Conservation (phyloP, 2,797 vertebrate genomes). For the Monodelphis domestica region DNA sequence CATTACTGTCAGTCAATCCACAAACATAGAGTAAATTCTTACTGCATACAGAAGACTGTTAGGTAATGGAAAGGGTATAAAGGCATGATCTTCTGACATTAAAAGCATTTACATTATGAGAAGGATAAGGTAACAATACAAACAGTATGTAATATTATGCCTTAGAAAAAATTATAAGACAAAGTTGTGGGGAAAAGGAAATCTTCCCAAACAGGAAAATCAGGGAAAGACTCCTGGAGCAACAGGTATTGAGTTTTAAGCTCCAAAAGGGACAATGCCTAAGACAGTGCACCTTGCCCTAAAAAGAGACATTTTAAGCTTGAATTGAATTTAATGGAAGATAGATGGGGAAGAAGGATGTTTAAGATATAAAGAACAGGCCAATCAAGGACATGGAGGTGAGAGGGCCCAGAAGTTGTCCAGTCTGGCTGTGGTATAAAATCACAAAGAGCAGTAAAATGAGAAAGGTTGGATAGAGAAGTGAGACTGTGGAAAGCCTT, state of each 20-base stretch:
- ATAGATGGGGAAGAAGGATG: neutral
- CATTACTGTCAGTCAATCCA: neutral
- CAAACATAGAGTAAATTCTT: constrained; percentile 13
- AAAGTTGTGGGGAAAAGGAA: neutral
- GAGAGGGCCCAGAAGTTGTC: neutral
- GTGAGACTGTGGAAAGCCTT: neutral
- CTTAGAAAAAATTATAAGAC: neutral
- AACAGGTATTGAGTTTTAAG: neutral
- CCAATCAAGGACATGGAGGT: neutral
- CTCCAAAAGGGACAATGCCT: neutral
- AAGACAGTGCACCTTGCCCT: neutral
- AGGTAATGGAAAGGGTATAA: neutral
- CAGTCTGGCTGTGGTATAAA: neutral
- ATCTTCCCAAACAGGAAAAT: neutral
- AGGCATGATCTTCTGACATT: neutral
- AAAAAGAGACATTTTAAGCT: neutral
- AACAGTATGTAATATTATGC: neutral
- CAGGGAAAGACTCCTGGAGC: neutral
- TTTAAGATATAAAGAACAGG: neutral
- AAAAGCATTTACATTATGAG: neutral
- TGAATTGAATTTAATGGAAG: neutral
- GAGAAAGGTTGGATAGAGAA: neutral
- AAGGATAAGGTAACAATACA: neutral
- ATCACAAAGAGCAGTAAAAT: neutral
- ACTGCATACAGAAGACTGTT: neutral